phyloP scores from a whole-genome alignment of 2,888 invertebrate genomes.

The Heliconius sara region DNA sequence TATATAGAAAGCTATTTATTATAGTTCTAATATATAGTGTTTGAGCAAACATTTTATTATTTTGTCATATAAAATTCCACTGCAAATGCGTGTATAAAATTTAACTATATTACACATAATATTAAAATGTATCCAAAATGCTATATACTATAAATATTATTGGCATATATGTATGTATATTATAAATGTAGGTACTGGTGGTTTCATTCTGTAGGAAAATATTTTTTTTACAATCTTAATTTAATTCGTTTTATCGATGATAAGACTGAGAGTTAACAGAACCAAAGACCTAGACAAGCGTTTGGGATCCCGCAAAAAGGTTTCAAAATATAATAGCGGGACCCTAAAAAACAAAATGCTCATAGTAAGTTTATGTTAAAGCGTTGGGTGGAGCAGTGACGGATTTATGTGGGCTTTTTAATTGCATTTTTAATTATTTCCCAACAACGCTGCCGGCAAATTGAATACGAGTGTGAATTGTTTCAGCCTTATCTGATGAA shows the following conservation, averaged over 20 bases:
- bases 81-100: too few species aligned
- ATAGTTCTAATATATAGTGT: too few species aligned
- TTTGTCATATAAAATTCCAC: too few species aligned
- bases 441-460: slow-evolving; percentile 76
- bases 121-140: too few species aligned
- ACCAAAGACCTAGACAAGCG: background rate
- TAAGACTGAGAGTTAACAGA: background rate
- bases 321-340: background rate
- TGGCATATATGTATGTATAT: too few species aligned
- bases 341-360: slow-evolving; percentile 55
- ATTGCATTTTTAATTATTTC: slow-evolving; percentile 83
- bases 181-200: too few species aligned
- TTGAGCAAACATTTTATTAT: too few species aligned
- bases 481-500: slow-evolving; percentile 66
- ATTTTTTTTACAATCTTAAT: background rate
- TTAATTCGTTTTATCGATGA: background rate
- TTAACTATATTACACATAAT: too few species aligned
- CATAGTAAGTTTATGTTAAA: slow-evolving; percentile 52
- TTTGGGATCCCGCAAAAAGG: background rate
- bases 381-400: slow-evolving; percentile 72
- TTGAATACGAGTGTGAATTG: slow-evolving; percentile 70
- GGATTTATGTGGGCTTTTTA: slow-evolving; percentile 78
- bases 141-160: too few species aligned
- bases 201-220: too few species aligned
- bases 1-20: too few species aligned